phyloP scores from a whole-genome alignment of 2,888 invertebrate genomes.

The Drosophila monieri region DNA sequence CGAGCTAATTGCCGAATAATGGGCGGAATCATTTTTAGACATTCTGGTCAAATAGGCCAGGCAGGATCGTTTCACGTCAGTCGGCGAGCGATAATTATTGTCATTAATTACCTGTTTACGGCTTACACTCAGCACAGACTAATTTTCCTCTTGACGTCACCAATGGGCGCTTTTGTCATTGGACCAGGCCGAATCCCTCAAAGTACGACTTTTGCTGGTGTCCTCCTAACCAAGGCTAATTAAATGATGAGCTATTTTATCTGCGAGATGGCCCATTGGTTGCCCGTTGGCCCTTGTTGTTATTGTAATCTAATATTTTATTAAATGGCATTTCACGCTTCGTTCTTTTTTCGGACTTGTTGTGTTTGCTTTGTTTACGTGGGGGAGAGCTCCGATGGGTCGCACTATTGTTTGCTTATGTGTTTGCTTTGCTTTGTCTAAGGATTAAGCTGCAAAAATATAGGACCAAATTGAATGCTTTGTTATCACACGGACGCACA shows the following conservation, averaged over 20 bases:
- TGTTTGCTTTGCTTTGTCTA: constrained; percentile 62
- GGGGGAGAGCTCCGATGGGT: constrained; percentile 13
- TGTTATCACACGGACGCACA: constrained; percentile 32
- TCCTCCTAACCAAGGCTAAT: constrained; percentile 49
- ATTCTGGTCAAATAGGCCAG: constrained; percentile 12
- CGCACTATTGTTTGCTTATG: constrained; percentile 51
- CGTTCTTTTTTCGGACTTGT: constrained; percentile 34
- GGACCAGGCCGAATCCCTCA: constrained; percentile 3
- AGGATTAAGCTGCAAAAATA: constrained; percentile 66
- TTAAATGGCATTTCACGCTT: constrained; percentile 68
- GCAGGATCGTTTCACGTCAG: not conserved
- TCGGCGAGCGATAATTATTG: not conserved
- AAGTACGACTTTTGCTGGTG: constrained; percentile 5
- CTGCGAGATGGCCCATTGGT: constrained; percentile 64
- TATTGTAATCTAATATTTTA: constrained; percentile 68
- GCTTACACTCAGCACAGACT: not conserved
- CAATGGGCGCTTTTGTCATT: constrained; percentile 3
- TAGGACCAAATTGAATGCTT: constrained; percentile 61
- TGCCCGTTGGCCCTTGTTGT: constrained; percentile 31
- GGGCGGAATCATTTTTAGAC: constrained; percentile 13
- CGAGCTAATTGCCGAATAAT: constrained; percentile 64
- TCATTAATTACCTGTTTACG: not conserved
- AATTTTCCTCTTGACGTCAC: constrained; percentile 21
- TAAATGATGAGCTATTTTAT: constrained; percentile 64
- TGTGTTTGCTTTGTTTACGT: constrained; percentile 24